phyloP scores from a whole-genome alignment of 2,797 vertebrate species.

The Acipenser oxyrinchus region DNA sequence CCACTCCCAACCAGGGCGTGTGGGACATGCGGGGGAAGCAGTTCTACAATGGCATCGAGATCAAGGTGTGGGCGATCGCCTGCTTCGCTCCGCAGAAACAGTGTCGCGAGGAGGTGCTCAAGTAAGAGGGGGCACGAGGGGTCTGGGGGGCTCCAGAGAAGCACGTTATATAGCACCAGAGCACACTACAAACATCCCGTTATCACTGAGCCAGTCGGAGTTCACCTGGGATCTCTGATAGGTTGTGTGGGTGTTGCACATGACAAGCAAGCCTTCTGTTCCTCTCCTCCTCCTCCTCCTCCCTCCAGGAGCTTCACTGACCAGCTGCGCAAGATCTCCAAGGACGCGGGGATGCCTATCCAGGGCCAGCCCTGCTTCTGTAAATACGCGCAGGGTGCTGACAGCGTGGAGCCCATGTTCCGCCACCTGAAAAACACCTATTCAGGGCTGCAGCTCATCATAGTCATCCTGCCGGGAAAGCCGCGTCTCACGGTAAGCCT shows the following conservation, averaged over 20 bases:
- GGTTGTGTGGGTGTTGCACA: background rate
- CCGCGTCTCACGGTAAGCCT: conserved; percentile 58
- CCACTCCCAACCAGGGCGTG: conserved; percentile 96
- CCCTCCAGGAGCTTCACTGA: conserved; percentile 65
- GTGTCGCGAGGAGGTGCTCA: conserved; percentile 96
- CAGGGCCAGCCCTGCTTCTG: too few species aligned
- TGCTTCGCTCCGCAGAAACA: conserved; percentile 98
- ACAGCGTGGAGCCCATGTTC: conserved; percentile 65
- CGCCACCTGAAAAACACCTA: conserved; percentile 63
- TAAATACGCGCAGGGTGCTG: conserved; percentile 19
- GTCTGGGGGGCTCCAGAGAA: background rate
- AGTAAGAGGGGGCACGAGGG: conserved; percentile 67
- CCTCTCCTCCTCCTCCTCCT: conserved; percentile 9
- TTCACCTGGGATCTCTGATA: background rate
- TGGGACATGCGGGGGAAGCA: conserved; percentile 99
- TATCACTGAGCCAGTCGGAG: background rate
- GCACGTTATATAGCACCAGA: too few species aligned
- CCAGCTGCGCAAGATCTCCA: conserved; percentile 69
- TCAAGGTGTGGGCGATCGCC: conserved; percentile 98
- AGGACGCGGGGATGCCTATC: conserved; percentile 41
- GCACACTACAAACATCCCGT: background rate
- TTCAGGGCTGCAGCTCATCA: conserved; percentile 61
- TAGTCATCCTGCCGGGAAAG: conserved; percentile 57
- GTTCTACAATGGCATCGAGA: conserved; percentile 98
- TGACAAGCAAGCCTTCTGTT: background rate